Base-by-base conservation (phyloP, 2,797 vertebrate species). In the Sebastolobus alascanus region DNA sequence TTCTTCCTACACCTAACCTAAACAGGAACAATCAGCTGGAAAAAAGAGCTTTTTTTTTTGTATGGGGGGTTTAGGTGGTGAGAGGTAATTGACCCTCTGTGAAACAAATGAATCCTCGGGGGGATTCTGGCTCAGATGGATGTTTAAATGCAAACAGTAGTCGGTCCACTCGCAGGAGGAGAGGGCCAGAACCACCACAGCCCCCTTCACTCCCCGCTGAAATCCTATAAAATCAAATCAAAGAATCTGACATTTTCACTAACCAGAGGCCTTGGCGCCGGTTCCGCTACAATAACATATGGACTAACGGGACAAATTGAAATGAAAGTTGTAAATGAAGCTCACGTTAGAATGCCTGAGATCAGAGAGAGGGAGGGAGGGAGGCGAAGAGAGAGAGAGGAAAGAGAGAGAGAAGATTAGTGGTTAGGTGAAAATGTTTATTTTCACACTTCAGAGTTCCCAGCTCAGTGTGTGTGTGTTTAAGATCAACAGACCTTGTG, bases 121-220 rank as follows among this genome's bases (percentile, higher is more conserved):
- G 98, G 97, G 97, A 97, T 96, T 95, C 90, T 4, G 65, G 70
- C 93, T 93, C 95, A 97, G 97, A 98, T 97, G 96, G 96, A 97
- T 95, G 96, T 97, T 97, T 97, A 97, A 98, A 96, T 96, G 96
- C 96, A 97, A 98, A 98, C 96, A 96, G 97, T 97, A 98, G 97
- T 97, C 93, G 68, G 94, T 94, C 78, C 84, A 59, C 58, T 89
- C 46, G 7, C 79, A 65, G 75, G n/a, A 67, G 75, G n/a, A 29
- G 71, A 85, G 38, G 76, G 61, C 55, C 80, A 84, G 88, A 86
- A 82, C 84, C 77, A 93, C 94, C 46, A 92, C 80, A 40, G 70
- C 63, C 95, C 95, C 66, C 94, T 59, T 94, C 87, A 61, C 95
- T 97, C 96, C 96, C 96, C 91, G 94, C 96, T 97, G 95, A 97